Conservation (phyloP, 2,797 vertebrate species). For the Argya squamiceps region DNA sequence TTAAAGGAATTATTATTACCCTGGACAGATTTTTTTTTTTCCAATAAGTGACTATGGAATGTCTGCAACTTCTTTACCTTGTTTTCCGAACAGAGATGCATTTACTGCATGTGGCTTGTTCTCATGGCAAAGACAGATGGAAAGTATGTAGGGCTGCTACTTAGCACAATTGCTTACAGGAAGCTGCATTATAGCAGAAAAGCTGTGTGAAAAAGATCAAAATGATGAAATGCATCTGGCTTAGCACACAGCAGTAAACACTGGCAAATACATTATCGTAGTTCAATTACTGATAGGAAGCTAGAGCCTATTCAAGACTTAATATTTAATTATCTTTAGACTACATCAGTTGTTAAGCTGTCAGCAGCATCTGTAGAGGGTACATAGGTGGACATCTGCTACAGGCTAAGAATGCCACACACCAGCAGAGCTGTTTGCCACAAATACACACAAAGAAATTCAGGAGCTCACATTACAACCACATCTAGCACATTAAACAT, state of each 20-base stretch:
- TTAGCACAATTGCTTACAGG: neutral
- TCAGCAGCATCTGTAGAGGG: neutral
- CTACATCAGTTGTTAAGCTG: neutral
- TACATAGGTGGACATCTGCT: neutral
- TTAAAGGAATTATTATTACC: neutral
- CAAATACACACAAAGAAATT: neutral
- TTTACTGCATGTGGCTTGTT: neutral
- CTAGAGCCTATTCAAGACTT: neutral
- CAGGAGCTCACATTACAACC: neutral
- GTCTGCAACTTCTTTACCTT: neutral
- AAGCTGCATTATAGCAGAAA: neutral
- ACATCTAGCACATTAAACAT: neutral
- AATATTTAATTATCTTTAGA: slow-evolving; percentile 48
- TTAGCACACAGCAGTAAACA: slow-evolving; percentile 5
- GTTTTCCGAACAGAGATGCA: neutral
- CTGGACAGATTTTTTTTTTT: neutral
- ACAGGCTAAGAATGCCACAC: neutral
- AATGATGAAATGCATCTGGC: slow-evolving; percentile 9
- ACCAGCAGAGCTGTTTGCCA: neutral
- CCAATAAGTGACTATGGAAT: neutral
- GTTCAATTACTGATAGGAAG: slow-evolving; percentile 3
- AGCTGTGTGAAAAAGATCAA: neutral
- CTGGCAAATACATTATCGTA: neutral
- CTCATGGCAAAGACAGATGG: neutral
- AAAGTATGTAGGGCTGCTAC: neutral